Base-by-base conservation (phyloP, 2,113 vertebrate species). In the Bothrops jararaca region DNA sequence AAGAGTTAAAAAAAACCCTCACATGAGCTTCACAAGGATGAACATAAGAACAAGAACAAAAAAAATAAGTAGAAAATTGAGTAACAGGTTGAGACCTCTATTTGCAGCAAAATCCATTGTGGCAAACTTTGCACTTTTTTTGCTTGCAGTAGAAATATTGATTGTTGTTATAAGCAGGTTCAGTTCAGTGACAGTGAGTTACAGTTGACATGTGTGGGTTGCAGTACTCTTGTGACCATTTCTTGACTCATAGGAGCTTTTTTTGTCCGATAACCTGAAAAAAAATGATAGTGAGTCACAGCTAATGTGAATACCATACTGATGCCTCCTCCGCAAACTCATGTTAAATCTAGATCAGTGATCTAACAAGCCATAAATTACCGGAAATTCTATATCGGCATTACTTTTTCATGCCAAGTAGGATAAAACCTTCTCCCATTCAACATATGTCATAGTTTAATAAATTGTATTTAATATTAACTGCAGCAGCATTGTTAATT, bases 61-160 rank as follows among this genome's bases (percentile, higher is more conserved):
- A 89, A 98, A 85, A 92, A 98, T 98, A 88, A 98, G 97, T 89
- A 98, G 95, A 91, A 98, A 98, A 94, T 98, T 98, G 92, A 98
- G 98, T 60, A 98, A 92, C 39, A 98, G 95, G 93, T 98, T 98
- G 91, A 98, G 96, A 58, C 98, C 98, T 92, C 97, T 97, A 94
- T 97, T 97, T 94, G 94, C 96, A 58, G 97, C 93, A 91, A 97
- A 97, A 98, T 98, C 97, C 98, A 97, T 98, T 29, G 89, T 64
- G 94, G 91, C 64, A 69, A 1, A 88, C 56, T 1, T 48, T 93
- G 87, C 95, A 94, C 89, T 91, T 90, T 92, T 95, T 95, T 92
- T 96, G 94, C 91, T 89, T 89, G 22, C 57, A 80, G 39, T 57
- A 94, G 88, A 22, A 95, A 54, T 95, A 9, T 91, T 92, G 86